phyloP scores from a whole-genome alignment of 2,797 vertebrate species.

The Coluber constrictor region DNA sequence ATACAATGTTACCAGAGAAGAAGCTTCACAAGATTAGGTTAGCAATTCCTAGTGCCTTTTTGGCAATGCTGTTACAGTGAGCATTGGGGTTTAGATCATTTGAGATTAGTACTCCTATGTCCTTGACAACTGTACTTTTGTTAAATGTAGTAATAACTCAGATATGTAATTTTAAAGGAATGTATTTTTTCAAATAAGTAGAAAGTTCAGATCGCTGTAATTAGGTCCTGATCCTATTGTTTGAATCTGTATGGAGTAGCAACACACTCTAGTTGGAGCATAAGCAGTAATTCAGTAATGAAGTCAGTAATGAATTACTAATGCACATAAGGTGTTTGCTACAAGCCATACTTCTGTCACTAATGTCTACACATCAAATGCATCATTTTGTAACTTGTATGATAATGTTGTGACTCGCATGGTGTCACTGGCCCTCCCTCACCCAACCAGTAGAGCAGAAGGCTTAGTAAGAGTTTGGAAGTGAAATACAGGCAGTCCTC shows the following conservation, averaged over 20 bases:
- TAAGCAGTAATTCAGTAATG: neutral
- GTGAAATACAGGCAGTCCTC: neutral
- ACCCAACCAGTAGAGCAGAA: neutral
- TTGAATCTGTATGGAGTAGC: no score
- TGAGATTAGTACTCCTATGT: no score
- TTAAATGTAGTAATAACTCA: no score
- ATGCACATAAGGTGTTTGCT: neutral
- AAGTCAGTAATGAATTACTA: neutral
- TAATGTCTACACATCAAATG: neutral
- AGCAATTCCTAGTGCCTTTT: no score
- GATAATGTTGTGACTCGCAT: neutral
- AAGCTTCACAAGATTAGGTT: no score
- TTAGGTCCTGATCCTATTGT: no score
- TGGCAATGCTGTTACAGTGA: no score
- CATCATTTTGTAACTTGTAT: neutral
- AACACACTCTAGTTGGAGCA: neutral
- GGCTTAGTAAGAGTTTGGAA: neutral
- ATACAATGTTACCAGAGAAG: no score
- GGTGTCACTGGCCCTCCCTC: neutral
- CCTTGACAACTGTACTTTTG: neutral
- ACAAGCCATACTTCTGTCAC: neutral
- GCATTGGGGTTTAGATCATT: no score
- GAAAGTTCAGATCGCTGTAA: neutral
- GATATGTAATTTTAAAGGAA: neutral
- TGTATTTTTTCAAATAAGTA: neutral